Percentiles rank a stretch among this genome's conserved stretches.
phyloP scores from a whole-genome alignment of 1,140 invertebrate genomes.

The Stegodyphus dumicola region DNA sequence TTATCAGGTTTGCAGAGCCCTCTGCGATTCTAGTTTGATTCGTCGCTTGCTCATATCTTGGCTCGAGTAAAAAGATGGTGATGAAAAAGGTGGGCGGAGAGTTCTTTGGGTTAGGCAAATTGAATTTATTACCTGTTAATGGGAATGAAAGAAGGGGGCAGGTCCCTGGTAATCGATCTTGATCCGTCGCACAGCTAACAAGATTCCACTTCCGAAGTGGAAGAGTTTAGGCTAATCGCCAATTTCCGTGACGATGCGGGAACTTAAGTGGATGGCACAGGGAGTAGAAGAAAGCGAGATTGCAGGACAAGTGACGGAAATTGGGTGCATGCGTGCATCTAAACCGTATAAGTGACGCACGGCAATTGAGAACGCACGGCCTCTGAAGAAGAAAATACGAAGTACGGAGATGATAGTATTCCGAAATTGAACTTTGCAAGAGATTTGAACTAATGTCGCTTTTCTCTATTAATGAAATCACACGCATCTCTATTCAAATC shows the following conservation, averaged over 20 bases:
- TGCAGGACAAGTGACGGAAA: neutral
- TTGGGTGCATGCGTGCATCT: neutral
- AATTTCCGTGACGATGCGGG: constrained; percentile 49
- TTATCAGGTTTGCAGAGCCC: too few relatives aligned
- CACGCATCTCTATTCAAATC: too few relatives aligned
- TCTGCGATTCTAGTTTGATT: too few relatives aligned
- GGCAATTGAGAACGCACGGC: too few relatives aligned
- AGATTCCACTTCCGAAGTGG: constrained; percentile 43
- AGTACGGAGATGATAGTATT: too few relatives aligned
- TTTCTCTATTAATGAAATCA: too few relatives aligned
- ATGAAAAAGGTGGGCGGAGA: too few relatives aligned
- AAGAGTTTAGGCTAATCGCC: constrained; percentile 52
- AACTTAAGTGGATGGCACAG: constrained; percentile 16
- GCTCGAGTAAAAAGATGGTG: too few relatives aligned
- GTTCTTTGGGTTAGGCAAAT: constrained; percentile 11
- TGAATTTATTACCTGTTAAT: constrained; percentile 53
- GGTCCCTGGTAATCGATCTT: constrained; percentile 34
- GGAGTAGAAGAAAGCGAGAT: neutral
- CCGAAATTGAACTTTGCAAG: too few relatives aligned
- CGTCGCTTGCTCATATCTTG: too few relatives aligned
- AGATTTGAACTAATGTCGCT: too few relatives aligned
- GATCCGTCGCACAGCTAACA: constrained; percentile 32
- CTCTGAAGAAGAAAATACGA: too few relatives aligned
- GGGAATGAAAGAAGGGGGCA: constrained; percentile 23
- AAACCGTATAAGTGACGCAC: neutral